Evolutionary conservation across 2,888 invertebrate genomes (phyloP), one percentile per base, ranked within the genome.

Genomic region (Tuta absoluta): DNA sequence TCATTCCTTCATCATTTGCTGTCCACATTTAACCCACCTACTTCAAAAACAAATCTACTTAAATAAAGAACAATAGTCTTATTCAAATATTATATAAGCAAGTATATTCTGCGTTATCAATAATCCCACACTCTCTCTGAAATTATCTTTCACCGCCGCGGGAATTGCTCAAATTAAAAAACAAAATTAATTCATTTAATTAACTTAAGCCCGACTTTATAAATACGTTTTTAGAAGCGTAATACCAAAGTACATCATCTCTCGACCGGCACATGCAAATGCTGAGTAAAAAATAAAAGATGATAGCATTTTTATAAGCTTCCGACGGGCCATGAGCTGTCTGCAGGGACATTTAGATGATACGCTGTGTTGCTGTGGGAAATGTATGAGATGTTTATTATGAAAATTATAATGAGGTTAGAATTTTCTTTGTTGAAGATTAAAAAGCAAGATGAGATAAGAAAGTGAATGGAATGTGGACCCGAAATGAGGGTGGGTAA

Each of bases 201-300:
- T 82, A 85, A 83, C 79, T 76, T 79, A 82, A 79, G 80, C 77
- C 72, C 75, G 78, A 82, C 77, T 79, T 80, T 79, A 85, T 89
- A 87, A 88, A 87, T 88, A 84, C 82, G 77, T 84, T 83, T 83
- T 80, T 77, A 77, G 75, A 60, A 79, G 84, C 79, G 87, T 88
- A 87, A 89, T 89, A 86, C 84, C 75, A 78, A 72, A 85, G 86
- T 86, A 84, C 84, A 89, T 89, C 88, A 89, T 86, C 84, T 86
- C 86, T 84, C 82, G 80, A 89, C 85, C 86, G 86, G 85, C 81
- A 87, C 87, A 89, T 91, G 91, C 88, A 89, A 91, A 91, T 91
- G 89, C 84, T 79, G 77, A 77, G 80, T 84, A 82, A 77, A 87
- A 89, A 90, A 89, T 88, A 89, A 89, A 91, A 91, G 82, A 86